phyloP scores from a whole-genome alignment of 2,113 vertebrate species.

The Albula glossodonta region DNA sequence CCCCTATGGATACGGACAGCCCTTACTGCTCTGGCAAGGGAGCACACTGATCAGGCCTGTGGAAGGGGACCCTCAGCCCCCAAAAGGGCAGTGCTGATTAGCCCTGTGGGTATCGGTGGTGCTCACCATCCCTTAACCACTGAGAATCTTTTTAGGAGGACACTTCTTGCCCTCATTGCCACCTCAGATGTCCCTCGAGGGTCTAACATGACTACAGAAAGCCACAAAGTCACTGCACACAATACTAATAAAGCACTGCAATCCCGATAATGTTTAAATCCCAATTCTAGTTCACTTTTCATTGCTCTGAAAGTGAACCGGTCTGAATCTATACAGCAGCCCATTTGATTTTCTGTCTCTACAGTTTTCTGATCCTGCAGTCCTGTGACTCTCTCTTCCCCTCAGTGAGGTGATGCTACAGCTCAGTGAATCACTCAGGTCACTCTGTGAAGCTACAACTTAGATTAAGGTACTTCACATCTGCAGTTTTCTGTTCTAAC shows the following conservation, averaged over 20 bases:
- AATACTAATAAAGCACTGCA: not conserved
- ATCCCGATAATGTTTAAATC: too few relatives aligned
- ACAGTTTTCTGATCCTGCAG: not conserved
- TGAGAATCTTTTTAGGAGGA: not conserved
- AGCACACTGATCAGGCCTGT: too few relatives aligned
- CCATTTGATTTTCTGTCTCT: not conserved
- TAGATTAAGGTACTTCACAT: too few relatives aligned
- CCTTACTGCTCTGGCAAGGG: too few relatives aligned
- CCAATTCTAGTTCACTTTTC: too few relatives aligned
- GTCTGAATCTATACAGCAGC: too few relatives aligned
- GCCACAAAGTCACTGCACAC: not conserved
- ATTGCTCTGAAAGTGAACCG: too few relatives aligned
- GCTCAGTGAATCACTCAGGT: not conserved
- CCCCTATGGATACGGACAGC: too few relatives aligned
- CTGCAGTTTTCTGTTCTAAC: too few relatives aligned
- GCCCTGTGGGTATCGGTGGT: not conserved
- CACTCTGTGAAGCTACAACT: not conserved
- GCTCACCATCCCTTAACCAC: not conserved
- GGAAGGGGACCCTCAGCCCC: too few relatives aligned
- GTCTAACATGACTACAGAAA: not conserved
- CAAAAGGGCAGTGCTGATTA: not conserved
- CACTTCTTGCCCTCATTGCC: not conserved
- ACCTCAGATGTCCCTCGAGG: not conserved
- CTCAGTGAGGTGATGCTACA: not conserved
- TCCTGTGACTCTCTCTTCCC: not conserved